These are phyloP conservation scores for Macrosteles quadrilineatus DNA, from an alignment of 1,140 invertebrate species.

Conservation along the genomic window DNA sequence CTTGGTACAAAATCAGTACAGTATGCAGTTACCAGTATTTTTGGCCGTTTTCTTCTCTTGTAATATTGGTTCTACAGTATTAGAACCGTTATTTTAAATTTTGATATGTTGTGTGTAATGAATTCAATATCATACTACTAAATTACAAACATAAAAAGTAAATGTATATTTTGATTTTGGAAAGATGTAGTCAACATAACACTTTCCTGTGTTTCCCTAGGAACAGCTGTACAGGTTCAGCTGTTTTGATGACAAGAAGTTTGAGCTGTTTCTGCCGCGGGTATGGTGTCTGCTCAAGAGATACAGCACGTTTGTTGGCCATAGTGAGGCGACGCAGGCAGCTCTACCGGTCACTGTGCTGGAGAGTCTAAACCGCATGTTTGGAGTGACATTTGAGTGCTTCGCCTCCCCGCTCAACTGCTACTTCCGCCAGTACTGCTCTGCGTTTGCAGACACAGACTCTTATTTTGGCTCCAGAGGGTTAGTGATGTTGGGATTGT, in stretches of 20 bases:
- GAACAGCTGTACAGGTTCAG: slow-evolving; percentile 93
- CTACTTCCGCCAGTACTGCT: slow-evolving; percentile 95
- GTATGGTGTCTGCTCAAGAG: slow-evolving; percentile 93
- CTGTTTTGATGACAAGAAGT: slow-evolving; percentile 95
- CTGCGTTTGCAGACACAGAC: slow-evolving; percentile 94
- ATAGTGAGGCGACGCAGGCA: slow-evolving; percentile 74
- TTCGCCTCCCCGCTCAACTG: slow-evolving; percentile 96
- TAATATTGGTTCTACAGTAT: background rate
- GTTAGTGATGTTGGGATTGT: no score
- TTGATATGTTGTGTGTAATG: background rate
- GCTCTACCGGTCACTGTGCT: slow-evolving; percentile 88
- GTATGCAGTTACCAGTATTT: background rate
- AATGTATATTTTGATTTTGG: background rate
- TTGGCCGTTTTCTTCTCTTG: background rate
- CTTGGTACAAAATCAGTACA: no score
- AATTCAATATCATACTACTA: background rate
- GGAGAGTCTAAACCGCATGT: slow-evolving; percentile 87
- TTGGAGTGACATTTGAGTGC: slow-evolving; percentile 96
- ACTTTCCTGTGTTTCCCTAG: slow-evolving; percentile 53
- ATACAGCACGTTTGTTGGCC: slow-evolving; percentile 78
- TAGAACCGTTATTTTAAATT: background rate
- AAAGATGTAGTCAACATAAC: background rate
- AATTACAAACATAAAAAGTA: background rate
- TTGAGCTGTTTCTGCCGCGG: slow-evolving; percentile 88
- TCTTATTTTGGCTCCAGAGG: slow-evolving; percentile 95